Base-by-base conservation (phyloP, 1,140 invertebrate species). In the Eriocheir sinensis region DNA sequence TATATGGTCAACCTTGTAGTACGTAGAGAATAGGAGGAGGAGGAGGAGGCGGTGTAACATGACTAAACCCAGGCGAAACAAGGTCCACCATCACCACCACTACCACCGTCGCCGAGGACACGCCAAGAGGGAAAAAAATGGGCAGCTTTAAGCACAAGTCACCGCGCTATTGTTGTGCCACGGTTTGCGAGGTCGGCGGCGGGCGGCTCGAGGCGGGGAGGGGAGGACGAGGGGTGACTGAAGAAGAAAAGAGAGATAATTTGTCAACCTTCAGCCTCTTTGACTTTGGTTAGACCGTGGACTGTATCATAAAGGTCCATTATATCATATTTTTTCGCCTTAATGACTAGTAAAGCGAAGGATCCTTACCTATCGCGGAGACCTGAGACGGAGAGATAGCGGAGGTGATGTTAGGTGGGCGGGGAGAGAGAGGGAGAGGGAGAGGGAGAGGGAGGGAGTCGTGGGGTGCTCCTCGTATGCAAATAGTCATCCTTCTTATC, bases 141-240 rank as follows among this genome's bases (percentile, higher is more conserved):
- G 40, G 38, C 27, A 83, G 32, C 36, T 81, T 92, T 92, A 92
- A 83, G 79, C 91, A 92, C 91, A 91, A 91, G 91, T 92, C 91
- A 92, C 91, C 44, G 83, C 21, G 91, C 91, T 38, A 92, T 92
- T 92, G 91, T 92, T 83, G 79, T 83, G 44, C 34, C 53, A 44
- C 40, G 48, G 88, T 27, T 8, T 21, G 60, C 60, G 60, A 72
- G 60, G 60, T 72, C 21, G 60, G 60, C 60, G 60, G 60, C 60
- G 27, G 21, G 60, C 60, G 60, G 60, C 21, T 4, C 4, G 27
- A n/a, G n/a, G n/a, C 27, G 34, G 27, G 32, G 36, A 1, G 44
- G 91, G 91, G 9, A 17, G 91, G 21, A 72, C 17, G n/a, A 32
- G 79, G 40, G 90, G 36, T 79, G 36, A 40, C 21, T 36, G 72